These are phyloP conservation scores for Siniperca scherzeri DNA, from an alignment of 2,797 vertebrate species.

Conservation along the genomic window DNA sequence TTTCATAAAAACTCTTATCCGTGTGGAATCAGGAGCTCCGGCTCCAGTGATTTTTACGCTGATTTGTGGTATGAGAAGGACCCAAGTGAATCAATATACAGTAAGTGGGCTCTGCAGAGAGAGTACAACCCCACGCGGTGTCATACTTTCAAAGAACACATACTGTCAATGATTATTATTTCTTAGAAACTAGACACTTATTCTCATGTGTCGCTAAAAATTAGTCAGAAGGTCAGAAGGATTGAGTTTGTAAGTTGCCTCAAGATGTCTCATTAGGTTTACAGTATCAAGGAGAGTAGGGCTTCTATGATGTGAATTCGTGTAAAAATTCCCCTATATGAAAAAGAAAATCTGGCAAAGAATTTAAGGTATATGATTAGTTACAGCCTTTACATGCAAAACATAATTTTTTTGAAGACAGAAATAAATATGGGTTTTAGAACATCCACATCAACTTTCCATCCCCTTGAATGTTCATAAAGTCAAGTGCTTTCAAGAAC, in stretches of 20 bases:
- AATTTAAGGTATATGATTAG: not conserved
- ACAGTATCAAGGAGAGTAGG: not conserved
- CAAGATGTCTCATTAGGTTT: conserved; percentile 1
- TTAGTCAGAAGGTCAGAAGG: not conserved
- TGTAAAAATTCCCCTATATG: not conserved
- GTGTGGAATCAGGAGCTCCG: conserved; percentile 47
- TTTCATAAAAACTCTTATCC: conserved; percentile 31
- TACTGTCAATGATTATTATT: conserved; percentile 29
- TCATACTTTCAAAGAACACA: conserved; percentile 38
- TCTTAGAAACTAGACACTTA: conserved; percentile 23
- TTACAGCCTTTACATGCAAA: not conserved
- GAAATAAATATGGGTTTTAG: too few relatives aligned
- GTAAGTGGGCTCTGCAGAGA: conserved; percentile 8
- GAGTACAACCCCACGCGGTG: conserved; percentile 2
- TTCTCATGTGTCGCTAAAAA: conserved; percentile 13
- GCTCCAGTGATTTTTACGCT: conserved; percentile 36
- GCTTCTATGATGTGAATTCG: not conserved
- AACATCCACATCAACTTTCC: too few relatives aligned
- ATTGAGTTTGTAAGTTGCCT: conserved; percentile 21
- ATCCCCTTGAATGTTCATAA: not conserved
- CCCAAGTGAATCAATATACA: conserved; percentile 24
- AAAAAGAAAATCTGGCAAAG: too few relatives aligned
- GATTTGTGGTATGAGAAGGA: conserved; percentile 43
- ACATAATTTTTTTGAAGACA: too few relatives aligned
- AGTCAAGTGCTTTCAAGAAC: not conserved